A percentile compares a stretch with the other conserved stretches of the same genome.
These are phyloP conservation scores for Distichodus sexfasciatus DNA, from an alignment of 2,797 vertebrate species.

Conservation along the genomic window DNA sequence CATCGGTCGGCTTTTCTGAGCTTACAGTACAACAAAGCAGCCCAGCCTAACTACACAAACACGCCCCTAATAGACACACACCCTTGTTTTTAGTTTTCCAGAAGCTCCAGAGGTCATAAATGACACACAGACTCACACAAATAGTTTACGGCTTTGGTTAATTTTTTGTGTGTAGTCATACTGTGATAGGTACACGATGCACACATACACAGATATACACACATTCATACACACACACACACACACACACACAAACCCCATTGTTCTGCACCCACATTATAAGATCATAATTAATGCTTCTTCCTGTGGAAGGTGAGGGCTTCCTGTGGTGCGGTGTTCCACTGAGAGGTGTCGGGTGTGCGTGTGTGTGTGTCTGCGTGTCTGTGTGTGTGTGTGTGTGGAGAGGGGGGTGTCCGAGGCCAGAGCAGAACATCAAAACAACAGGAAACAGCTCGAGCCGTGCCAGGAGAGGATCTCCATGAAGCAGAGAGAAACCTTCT, in stretches of 20 bases:
- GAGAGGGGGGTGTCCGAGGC: constrained; percentile 34
- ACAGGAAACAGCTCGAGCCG: constrained; percentile 27
- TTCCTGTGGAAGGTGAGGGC: constrained; percentile 49
- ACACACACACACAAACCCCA: constrained; percentile 20
- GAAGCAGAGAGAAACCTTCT: constrained; percentile 44
- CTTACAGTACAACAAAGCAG: constrained; percentile 13
- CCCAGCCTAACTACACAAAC: constrained; percentile 5
- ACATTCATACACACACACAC: background rate
- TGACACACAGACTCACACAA: too few species aligned
- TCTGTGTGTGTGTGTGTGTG: background rate
- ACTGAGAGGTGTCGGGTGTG: too few species aligned
- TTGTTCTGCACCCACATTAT: constrained; percentile 48
- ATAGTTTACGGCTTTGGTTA: too few species aligned
- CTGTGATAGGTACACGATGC: too few species aligned
- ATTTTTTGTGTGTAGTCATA: too few species aligned
- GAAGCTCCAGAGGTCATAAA: too few species aligned
- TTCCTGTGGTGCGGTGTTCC: constrained; percentile 27
- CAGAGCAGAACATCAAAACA: constrained; percentile 41
- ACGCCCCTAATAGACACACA: background rate
- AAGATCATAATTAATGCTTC: constrained; percentile 36
- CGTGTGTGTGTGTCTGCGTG: too few species aligned
- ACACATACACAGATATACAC: too few species aligned
- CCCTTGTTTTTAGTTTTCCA: too few species aligned
- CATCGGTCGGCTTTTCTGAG: constrained; percentile 32
- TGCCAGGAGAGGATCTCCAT: constrained; percentile 24